Evolutionary conservation across 2,888 invertebrate genomes (phyloP).

Genomic region (Heteromurus nitidus): DNA sequence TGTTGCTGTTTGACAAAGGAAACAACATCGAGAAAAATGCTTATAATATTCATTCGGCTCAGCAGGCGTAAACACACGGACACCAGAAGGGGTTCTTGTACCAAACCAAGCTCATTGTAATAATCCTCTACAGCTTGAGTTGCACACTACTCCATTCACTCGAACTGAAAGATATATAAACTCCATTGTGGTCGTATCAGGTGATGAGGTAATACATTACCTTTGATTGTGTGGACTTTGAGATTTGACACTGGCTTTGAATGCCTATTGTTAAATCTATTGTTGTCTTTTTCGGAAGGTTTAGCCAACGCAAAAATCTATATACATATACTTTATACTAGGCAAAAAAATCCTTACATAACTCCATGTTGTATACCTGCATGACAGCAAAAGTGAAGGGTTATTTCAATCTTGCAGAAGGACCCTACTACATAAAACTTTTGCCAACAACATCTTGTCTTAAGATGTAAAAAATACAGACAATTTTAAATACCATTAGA

Average conservation of each 20-base stretch:
- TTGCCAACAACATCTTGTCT: slow-evolving; percentile 14
- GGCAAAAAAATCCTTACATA: no score
- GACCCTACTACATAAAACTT: slow-evolving; percentile 2
- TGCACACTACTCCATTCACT: no score
- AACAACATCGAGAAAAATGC: no score
- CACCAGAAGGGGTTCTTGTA: neutral
- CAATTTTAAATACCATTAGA: neutral
- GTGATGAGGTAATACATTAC: slow-evolving; percentile 12
- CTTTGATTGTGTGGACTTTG: slow-evolving; percentile 6
- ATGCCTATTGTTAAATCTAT: slow-evolving; percentile 3
- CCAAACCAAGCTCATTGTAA: no score
- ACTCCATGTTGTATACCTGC: neutral
- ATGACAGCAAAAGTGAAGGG: slow-evolving; percentile 21
- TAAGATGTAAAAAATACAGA: no score
- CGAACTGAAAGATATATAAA: neutral
- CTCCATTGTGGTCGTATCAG: neutral
- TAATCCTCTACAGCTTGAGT: neutral
- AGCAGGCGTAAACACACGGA: slow-evolving; percentile 12
- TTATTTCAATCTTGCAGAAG: slow-evolving; percentile 5
- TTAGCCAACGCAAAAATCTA: no score
- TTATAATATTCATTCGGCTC: neutral
- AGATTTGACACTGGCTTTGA: slow-evolving; percentile 23
- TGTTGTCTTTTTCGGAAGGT: slow-evolving; percentile 8
- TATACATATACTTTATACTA: no score
- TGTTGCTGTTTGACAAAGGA: no score